Evolutionary conservation across 1,140 invertebrate genomes (phyloP).

Genomic region (Meloidogyne hapla): DNA sequence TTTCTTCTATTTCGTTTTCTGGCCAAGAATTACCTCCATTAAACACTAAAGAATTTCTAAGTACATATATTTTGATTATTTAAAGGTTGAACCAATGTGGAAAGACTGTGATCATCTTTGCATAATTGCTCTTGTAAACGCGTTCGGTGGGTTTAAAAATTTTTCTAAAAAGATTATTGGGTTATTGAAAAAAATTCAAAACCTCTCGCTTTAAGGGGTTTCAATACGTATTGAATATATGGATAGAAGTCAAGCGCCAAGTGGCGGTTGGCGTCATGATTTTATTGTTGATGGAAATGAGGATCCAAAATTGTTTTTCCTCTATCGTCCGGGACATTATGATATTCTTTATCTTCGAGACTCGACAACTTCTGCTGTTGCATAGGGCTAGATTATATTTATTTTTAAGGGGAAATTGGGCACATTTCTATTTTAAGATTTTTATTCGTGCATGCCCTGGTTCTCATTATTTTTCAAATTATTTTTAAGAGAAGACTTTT

Average conservation of each 20-base stretch:
- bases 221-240: constrained; percentile 55
- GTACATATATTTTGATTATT: background rate
- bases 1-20: too few relatives aligned
- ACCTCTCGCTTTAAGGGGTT: constrained; percentile 34
- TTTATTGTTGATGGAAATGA: constrained; percentile 31
- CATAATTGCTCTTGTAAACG: constrained; percentile 55
- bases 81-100: constrained; percentile 53
- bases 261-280: constrained; percentile 56
- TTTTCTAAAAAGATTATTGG: background rate
- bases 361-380: background rate
- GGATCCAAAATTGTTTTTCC: constrained; percentile 43
- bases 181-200: too few relatives aligned
- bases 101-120: constrained; percentile 47
- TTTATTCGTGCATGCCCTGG: background rate
- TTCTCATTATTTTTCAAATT: too few relatives aligned
- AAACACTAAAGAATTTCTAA: background rate
- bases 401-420: too few relatives aligned
- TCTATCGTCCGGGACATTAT: constrained; percentile 55
- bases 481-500: too few relatives aligned
- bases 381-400: background rate
- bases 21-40: too few relatives aligned
- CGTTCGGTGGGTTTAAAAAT: constrained; percentile 36
- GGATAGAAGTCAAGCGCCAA: constrained; percentile 50
- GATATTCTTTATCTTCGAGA: constrained; percentile 42
- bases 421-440: background rate